Evolutionary conservation across 37 sponge, comb jelly and placozoan genomes (phyloP), one percentile per base, ranked within the genome.

Genomic region (Haliclona indistincta): DNA sequence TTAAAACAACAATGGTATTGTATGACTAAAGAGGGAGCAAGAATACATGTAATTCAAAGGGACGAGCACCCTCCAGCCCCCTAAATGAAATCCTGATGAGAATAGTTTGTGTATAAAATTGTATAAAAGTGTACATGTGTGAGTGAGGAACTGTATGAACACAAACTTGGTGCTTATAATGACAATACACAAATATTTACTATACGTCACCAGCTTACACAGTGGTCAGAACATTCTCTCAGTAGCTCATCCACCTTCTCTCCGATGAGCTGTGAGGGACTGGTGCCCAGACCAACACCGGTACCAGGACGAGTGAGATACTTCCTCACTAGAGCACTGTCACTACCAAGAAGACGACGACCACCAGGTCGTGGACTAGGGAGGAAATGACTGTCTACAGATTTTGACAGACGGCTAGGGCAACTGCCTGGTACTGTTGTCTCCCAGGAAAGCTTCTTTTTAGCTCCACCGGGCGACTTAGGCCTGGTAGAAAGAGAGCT

Each of bases 181-280:
- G 5, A 41, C 26, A 5, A 29, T 45, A 33, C 63, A 17, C 54
- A 54, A n/a, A 25, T 72, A 6, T 72, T 20, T 72, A 34, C 56
- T 10, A 17, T 34, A 32, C 20, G 17, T 35, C 41, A 33, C n/a
- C 1, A 11, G 29, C 79, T 61, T 49, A 88, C 89, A 63, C 40
- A 54, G 42, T 53, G 71, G 11, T 77, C 77, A 63, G 80, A 83
- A 56, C 86, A 89, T 33, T 89, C 79, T 1, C 40, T 28, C 38
- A 49, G 78, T 54, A 89, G 62, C 3, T 61, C 38, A 25, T 78
- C 45, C 10, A 89, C 33, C 53, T 78, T 83, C 54, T 83, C 75
- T 32, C 68, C 61, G 17, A 89, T 78, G 2, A 33, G 41, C 20
- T 29, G 49, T 10, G 75, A 44, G 0, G 89, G 84, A 36, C 78